These are phyloP conservation scores for Gasteruption jaculator DNA, from an alignment of 2,888 invertebrate species.

Conservation along the genomic window DNA sequence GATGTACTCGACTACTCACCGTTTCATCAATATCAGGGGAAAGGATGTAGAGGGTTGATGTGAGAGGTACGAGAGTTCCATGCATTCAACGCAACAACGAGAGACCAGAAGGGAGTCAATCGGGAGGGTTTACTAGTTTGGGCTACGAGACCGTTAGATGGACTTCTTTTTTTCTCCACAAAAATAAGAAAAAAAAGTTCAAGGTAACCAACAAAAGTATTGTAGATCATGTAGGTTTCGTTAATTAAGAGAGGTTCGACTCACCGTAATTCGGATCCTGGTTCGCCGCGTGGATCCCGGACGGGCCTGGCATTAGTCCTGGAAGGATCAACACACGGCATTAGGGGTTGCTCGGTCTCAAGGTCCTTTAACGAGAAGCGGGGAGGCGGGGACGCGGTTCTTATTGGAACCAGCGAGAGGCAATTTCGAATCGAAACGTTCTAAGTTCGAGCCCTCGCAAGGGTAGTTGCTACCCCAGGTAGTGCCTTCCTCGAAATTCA, in stretches of 20 bases:
- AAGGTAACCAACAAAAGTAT: constrained; percentile 17
- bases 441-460: no score
- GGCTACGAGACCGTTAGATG: constrained; percentile 44
- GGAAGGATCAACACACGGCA: constrained; percentile 52
- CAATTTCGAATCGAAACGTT: no score
- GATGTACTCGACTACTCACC: background rate
- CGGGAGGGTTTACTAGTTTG: constrained; percentile 46
- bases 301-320: constrained; percentile 82
- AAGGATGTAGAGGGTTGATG: constrained; percentile 29
- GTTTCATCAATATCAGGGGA: constrained; percentile 9
- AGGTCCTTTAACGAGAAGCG: no score
- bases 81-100: constrained; percentile 52
- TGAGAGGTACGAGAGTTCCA: constrained; percentile 52
- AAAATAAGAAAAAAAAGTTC: constrained; percentile 23
- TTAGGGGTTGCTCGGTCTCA: no score
- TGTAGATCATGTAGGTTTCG: constrained; percentile 8
- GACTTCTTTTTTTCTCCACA: no score
- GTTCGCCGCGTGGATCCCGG: constrained; percentile 70
- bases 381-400: no score
- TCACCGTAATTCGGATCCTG: constrained; percentile 76
- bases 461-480: no score
- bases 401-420: no score
- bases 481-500: no score
- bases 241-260: constrained; percentile 44
- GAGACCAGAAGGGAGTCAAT: constrained; percentile 48